These are phyloP conservation scores for Aricia agestis DNA, from an alignment of 1,140 invertebrate genomes.

Conservation along the genomic window DNA sequence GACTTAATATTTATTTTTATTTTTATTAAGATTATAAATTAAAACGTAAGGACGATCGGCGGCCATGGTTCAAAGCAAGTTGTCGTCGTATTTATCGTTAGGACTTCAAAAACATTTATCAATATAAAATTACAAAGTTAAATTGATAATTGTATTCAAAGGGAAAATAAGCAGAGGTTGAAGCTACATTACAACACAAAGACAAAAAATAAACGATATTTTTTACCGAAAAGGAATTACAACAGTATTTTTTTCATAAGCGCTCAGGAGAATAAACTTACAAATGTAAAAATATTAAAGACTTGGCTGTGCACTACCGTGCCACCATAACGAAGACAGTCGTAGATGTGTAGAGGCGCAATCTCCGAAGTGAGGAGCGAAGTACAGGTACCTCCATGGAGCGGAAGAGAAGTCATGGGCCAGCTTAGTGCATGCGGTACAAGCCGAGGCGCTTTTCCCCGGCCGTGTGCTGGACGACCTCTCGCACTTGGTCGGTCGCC, in stretches of 20 bases:
- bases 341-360: not conserved
- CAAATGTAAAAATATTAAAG: not conserved
- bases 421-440: constrained; percentile 75
- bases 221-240: not conserved
- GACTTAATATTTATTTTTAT: constrained; percentile 43
- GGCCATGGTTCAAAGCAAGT: constrained; percentile 51
- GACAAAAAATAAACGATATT: constrained; percentile 12
- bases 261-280: not conserved
- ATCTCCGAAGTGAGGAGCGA: not conserved
- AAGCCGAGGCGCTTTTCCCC: constrained; percentile 86
- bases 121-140: constrained; percentile 1
- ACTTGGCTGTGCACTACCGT: not conserved
- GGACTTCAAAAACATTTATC: not conserved
- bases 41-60: constrained; percentile 43
- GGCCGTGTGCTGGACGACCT: constrained; percentile 84
- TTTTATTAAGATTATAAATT: constrained; percentile 41
- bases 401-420: not conserved
- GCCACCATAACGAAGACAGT: not conserved
- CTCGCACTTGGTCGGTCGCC: constrained; percentile 85
- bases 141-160: constrained; percentile 7
- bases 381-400: not conserved
- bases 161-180: not conserved
- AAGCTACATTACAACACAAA: too few relatives aligned
- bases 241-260: not conserved
- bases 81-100: constrained; percentile 30